These are phyloP conservation scores for Zonotrichia leucophrys DNA, from an alignment of 2,113 vertebrate species.

Conservation along the genomic window DNA sequence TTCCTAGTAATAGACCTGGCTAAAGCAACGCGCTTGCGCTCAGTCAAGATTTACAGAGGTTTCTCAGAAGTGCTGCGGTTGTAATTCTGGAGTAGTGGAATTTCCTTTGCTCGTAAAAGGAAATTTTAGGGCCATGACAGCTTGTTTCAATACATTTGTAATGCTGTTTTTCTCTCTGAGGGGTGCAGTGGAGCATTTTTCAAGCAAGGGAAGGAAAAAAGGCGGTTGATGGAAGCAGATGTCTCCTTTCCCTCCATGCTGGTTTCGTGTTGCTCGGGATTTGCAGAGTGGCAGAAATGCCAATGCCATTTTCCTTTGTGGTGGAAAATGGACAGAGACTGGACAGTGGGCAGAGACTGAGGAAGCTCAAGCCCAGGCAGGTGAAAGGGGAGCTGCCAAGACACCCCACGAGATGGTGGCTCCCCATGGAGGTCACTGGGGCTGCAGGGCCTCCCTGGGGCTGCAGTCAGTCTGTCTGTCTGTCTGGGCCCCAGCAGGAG, in stretches of 20 bases:
- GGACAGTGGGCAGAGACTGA: neutral
- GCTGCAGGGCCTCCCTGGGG: neutral
- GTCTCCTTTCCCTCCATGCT: neutral
- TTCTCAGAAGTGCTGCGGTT: constrained; percentile 28
- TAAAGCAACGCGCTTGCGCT: fast-evolving
- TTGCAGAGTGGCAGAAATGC: fast-evolving
- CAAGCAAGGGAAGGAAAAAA: neutral
- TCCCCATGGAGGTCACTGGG: neutral
- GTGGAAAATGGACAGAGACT: neutral
- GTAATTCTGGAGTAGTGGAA: constrained; percentile 28
- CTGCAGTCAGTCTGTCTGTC: too few relatives aligned
- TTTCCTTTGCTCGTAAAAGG: constrained; percentile 41
- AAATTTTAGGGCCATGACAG: constrained; percentile 12
- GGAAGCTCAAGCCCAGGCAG: neutral
- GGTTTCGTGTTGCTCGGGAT: fast-evolving
- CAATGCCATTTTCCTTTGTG: fast-evolving
- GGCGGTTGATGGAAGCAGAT: neutral
- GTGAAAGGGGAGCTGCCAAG: neutral
- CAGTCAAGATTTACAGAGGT: constrained; percentile 25
- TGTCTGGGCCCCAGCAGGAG: neutral
- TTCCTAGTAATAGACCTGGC: constrained; percentile 33
- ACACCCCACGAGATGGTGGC: neutral
- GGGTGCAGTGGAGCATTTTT: neutral
- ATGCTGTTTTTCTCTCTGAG: neutral
- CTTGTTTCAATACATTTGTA: constrained; percentile 18